phyloP scores from a whole-genome alignment of 2,797 vertebrate genomes.

The Syngnathus rostellatus region DNA sequence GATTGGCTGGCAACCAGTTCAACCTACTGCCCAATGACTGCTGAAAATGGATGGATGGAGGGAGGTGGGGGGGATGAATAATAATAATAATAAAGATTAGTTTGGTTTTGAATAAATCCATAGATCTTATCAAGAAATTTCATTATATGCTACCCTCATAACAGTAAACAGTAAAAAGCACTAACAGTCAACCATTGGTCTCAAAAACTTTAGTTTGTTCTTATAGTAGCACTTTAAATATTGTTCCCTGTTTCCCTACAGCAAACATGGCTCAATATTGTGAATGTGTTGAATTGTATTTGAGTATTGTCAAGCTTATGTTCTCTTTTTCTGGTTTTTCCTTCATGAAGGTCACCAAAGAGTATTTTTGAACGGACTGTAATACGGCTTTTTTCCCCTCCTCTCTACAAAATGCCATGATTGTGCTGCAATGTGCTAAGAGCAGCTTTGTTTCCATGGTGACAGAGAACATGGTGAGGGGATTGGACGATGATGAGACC shows the following conservation, averaged over 20 bases:
- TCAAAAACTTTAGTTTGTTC: not conserved
- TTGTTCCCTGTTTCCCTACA: not conserved
- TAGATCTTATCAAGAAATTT: no score
- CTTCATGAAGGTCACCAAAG: not conserved
- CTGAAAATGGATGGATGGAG: no score
- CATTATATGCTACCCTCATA: no score
- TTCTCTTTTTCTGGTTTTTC: not conserved
- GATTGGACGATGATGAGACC: conserved; percentile 90
- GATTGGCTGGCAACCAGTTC: no score
- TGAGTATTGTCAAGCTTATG: not conserved
- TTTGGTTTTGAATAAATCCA: no score
- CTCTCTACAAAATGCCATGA: conserved; percentile 21
- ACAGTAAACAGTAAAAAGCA: no score
- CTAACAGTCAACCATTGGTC: no score
- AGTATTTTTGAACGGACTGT: conserved; percentile 1
- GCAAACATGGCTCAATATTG: not conserved
- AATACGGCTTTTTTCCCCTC: conserved; percentile 4
- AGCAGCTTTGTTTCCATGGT: conserved; percentile 57
- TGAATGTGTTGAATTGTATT: not conserved
- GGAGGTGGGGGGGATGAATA: no score
- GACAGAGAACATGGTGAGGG: conserved; percentile 98
- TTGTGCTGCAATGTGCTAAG: conserved; percentile 38
- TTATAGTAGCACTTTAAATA: not conserved
- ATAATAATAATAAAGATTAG: no score
- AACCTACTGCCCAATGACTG: no score